These are phyloP conservation scores for Pantelozetes paolii DNA, from an alignment of 2,888 invertebrate species.

Conservation along the genomic window DNA sequence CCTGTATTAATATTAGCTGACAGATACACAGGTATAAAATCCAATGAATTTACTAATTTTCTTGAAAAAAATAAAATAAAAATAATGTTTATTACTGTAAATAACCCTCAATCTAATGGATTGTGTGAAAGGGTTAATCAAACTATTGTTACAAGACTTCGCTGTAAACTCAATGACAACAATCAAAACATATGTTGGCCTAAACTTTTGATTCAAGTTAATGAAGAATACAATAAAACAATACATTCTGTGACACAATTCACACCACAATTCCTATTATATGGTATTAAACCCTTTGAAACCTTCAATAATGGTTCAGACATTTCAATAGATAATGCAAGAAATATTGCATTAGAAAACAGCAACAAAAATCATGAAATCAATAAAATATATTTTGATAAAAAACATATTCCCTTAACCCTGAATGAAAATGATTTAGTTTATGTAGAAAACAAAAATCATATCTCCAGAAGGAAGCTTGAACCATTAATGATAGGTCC, in stretches of 20 bases:
- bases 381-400: conserved; percentile 20
- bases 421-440: conserved; percentile 21
- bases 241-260: conserved; percentile 22
- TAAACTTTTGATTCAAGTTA: not conserved
- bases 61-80: conserved; percentile 7
- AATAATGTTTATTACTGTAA: conserved; percentile 27
- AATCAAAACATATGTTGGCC: conserved; percentile 14
- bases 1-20: conserved; percentile 31
- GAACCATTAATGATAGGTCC: conserved; percentile 29
- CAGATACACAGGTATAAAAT: conserved; percentile 24
- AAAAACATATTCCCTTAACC: not conserved
- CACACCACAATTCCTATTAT: conserved; percentile 12
- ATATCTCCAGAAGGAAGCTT: not conserved
- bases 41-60: conserved; percentile 10
- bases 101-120: conserved; percentile 23
- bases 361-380: not conserved
- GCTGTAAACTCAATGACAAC: conserved; percentile 7
- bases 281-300: conserved; percentile 25
- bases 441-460: conserved; percentile 1
- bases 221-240: conserved; percentile 26
- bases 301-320: not conserved
- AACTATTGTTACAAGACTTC: conserved; percentile 9
- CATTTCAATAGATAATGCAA: not conserved
- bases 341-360: not conserved
- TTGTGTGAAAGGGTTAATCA: conserved; percentile 26